Evolutionary conservation across 2,797 vertebrate genomes (phyloP).

Genomic region (Melanotaenia maccullochi): DNA sequence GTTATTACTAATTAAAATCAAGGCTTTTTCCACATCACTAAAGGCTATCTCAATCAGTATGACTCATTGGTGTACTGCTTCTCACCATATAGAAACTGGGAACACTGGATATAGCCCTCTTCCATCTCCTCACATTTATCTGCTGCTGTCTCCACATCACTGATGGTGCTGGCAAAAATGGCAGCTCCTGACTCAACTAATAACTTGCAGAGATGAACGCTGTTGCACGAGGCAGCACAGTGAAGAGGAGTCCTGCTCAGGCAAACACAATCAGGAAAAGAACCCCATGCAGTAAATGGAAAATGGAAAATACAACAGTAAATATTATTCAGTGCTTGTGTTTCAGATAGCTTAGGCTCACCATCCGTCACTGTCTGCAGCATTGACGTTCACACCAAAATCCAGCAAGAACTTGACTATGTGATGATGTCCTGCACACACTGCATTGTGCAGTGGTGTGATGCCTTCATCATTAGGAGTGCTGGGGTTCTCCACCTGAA

Average conservation of each 20-base stretch:
- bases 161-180: slow-evolving; percentile 97
- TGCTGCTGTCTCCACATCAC: slow-evolving; percentile 96
- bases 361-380: slow-evolving; percentile 98
- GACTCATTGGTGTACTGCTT: background rate
- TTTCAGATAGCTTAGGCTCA: slow-evolving; percentile 70
- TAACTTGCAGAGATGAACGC: slow-evolving; percentile 96
- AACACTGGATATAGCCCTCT: slow-evolving; percentile 96
- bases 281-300: background rate
- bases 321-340: background rate
- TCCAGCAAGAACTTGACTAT: slow-evolving; percentile 98
- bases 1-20: background rate
- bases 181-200: slow-evolving; percentile 97
- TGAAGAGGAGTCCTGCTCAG: slow-evolving; percentile 93
- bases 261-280: slow-evolving; percentile 2
- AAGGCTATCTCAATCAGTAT: background rate
- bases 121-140: slow-evolving; percentile 99
- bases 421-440: slow-evolving; percentile 98
- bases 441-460: slow-evolving; percentile 95
- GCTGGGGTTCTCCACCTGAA: slow-evolving; percentile 97
- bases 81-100: slow-evolving; percentile 96
- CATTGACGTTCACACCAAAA: slow-evolving; percentile 98
- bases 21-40: background rate
- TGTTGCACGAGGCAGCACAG: slow-evolving; percentile 98
- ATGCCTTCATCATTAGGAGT: slow-evolving; percentile 98
- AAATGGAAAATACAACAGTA: background rate